These are phyloP conservation scores for Fregetta grallaria DNA, from an alignment of 2,113 vertebrate genomes.

Conservation along the genomic window DNA sequence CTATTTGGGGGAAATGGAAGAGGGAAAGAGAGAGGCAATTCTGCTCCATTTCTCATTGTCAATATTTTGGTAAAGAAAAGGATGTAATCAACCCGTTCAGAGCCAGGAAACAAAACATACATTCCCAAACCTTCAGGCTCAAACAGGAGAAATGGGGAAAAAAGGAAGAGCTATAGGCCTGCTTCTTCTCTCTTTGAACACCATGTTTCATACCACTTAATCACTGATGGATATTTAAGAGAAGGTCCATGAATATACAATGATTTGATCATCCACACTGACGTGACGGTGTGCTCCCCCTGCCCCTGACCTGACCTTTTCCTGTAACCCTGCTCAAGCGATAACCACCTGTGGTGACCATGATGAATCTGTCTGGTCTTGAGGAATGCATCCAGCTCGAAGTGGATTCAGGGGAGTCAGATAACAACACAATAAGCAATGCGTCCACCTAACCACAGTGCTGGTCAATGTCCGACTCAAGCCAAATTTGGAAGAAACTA, in stretches of 20 bases:
- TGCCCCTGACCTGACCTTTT: too few species aligned
- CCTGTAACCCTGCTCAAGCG: too few species aligned
- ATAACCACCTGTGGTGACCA: too few species aligned
- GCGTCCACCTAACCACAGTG: too few species aligned
- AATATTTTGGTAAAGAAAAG: not conserved
- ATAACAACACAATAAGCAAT: too few species aligned
- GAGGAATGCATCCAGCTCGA: too few species aligned
- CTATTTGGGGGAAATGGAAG: not conserved
- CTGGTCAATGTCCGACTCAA: too few species aligned
- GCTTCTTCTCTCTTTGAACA: not conserved
- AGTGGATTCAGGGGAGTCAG: too few species aligned
- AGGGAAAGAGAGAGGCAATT: not conserved
- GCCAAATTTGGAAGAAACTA: too few species aligned
- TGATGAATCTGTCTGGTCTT: too few species aligned
- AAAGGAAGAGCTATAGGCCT: not conserved
- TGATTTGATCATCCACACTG: not conserved
- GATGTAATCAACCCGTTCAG: not conserved
- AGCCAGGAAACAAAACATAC: not conserved
- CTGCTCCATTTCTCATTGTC: not conserved
- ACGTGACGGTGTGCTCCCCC: too few species aligned
- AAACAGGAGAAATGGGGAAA: not conserved
- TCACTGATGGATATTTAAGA: not conserved
- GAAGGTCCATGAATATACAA: not conserved
- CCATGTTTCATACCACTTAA: not conserved
- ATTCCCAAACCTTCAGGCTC: not conserved